phyloP scores from a whole-genome alignment of 2,888 invertebrate species.

The Hartigia nigra region DNA sequence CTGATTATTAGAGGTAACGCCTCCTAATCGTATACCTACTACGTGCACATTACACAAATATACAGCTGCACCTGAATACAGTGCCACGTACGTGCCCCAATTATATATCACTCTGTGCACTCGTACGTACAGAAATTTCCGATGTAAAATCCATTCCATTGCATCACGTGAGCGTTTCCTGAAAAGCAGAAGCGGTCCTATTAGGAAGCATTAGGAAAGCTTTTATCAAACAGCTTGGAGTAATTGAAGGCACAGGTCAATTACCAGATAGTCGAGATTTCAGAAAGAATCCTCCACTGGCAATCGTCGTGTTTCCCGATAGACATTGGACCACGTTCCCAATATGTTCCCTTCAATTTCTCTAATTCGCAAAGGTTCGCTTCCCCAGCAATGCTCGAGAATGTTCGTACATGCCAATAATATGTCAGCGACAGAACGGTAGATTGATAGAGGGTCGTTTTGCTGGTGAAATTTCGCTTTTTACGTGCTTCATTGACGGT shows the following conservation, averaged over 20 bases:
- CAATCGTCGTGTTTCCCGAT: neutral
- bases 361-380: neutral
- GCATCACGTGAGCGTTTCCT: neutral
- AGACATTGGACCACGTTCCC: neutral
- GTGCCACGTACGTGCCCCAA: neutral
- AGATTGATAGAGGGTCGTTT: neutral
- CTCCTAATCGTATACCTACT: neutral
- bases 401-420: neutral
- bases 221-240: neutral
- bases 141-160: neutral
- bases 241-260: neutral
- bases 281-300: neutral
- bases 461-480: neutral
- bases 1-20: neutral
- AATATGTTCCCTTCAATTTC: neutral
- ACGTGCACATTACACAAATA: neutral
- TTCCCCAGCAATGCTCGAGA: neutral
- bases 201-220: neutral
- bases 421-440: neutral
- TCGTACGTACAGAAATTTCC: neutral
- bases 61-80: neutral
- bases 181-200: neutral
- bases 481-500: neutral
- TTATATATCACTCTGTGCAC: neutral
- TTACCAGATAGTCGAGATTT: neutral